These are phyloP conservation scores for Centropyge bicolor DNA, from an alignment of 2,797 vertebrate species.

Conservation along the genomic window DNA sequence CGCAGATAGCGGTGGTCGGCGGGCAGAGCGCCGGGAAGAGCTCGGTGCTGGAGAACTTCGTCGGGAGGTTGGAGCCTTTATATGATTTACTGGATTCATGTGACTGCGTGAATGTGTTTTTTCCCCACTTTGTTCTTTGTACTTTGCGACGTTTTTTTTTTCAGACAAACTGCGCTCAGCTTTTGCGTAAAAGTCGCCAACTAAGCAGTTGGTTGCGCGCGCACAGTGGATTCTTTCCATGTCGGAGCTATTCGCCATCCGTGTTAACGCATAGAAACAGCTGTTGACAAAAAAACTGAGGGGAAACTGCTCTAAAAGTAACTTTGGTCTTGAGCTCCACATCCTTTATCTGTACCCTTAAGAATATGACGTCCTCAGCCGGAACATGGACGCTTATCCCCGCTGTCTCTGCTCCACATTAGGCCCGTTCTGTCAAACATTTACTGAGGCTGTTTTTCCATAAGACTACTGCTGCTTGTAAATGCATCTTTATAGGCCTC, in stretches of 20 bases:
- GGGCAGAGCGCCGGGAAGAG: conserved; percentile 98
- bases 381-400: not conserved
- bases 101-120: not conserved
- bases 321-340: not conserved
- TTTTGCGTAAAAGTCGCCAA: conserved; percentile 65
- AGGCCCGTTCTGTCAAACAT: conserved; percentile 69
- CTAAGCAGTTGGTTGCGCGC: conserved; percentile 58
- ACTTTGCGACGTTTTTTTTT: not conserved
- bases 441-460: conserved; percentile 51
- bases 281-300: conserved; percentile 10
- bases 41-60: conserved; percentile 96
- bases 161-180: not conserved
- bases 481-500: conserved; percentile 47
- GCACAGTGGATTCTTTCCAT: conserved; percentile 55
- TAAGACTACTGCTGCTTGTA: conserved; percentile 39
- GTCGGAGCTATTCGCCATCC: conserved; percentile 62
- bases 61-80: conserved; percentile 89
- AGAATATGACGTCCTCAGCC: too few relatives aligned
- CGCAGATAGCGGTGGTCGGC: conserved; percentile 97
- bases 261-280: conserved; percentile 44
- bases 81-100: not conserved
- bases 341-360: too few relatives aligned
- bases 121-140: rapidly evolving
- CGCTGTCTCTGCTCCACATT: not conserved
- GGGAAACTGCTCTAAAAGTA: not conserved